A percentile compares a stretch with the other conserved stretches of the same genome.
These are phyloP conservation scores for Bactericera cockerelli DNA, from an alignment of 1,140 invertebrate species.

Conservation along the genomic window DNA sequence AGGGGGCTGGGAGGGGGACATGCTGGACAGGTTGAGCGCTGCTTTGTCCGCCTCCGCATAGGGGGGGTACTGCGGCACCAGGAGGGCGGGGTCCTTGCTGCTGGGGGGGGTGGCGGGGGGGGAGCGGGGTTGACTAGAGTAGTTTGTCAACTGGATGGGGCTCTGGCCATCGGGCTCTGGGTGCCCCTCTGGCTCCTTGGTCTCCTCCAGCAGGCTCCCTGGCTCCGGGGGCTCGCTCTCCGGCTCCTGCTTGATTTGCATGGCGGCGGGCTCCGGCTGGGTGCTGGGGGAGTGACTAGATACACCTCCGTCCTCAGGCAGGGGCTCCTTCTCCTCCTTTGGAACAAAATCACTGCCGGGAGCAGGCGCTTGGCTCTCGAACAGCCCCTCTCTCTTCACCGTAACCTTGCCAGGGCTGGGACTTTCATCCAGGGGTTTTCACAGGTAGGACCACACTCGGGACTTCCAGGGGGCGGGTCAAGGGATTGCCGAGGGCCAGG, in stretches of 20 bases:
- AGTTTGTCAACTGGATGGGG: conserved; percentile 20
- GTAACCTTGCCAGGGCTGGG: conserved; percentile 19
- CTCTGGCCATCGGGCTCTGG: conserved; percentile 8
- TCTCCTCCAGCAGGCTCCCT: neutral
- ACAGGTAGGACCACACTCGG: conserved; percentile 12
- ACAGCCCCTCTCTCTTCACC: conserved; percentile 21
- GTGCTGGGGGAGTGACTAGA: conserved; percentile 10
- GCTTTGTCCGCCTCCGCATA: conserved; percentile 19
- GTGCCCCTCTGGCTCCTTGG: neutral
- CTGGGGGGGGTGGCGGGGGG: conserved; percentile 12
- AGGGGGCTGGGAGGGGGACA: conserved; percentile 16
- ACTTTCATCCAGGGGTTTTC: conserved; percentile 20
- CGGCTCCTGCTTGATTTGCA: conserved; percentile 2
- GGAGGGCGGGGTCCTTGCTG: conserved; percentile 17
- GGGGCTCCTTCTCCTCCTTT: conserved; percentile 18
- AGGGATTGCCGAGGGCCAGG: neutral
- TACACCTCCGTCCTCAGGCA: neutral
- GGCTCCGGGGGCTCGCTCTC: neutral
- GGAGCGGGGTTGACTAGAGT: conserved; percentile 14
- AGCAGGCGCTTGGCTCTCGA: conserved; percentile 19
- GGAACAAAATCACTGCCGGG: conserved; percentile 18
- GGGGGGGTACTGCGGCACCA: conserved; percentile 16
- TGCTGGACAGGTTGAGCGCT: conserved; percentile 20
- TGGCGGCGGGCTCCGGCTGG: conserved; percentile 4
- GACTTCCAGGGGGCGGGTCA: neutral